These are phyloP conservation scores for Drosophila nr. perissopoda DNA, from an alignment of 2,888 invertebrate genomes.

Conservation along the genomic window DNA sequence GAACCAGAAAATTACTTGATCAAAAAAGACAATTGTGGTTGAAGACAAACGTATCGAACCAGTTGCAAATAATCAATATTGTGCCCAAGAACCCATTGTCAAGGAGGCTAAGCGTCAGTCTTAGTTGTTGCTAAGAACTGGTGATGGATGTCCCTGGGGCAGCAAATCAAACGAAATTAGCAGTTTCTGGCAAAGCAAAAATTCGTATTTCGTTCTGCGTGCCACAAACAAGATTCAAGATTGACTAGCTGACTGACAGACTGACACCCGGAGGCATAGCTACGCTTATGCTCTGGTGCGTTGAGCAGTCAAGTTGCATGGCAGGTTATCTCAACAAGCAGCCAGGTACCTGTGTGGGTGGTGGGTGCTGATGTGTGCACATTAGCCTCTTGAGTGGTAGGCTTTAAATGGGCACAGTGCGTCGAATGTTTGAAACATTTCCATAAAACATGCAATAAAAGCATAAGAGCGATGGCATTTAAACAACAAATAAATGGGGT, in stretches of 20 bases:
- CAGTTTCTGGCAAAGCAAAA: constrained; percentile 60
- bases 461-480: constrained; percentile 44
- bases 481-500: not conserved
- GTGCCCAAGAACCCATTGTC: constrained; percentile 28
- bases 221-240: constrained; percentile 58
- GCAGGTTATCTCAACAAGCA: constrained; percentile 1
- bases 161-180: constrained; percentile 74
- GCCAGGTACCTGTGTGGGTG: not conserved
- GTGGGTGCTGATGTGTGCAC: not conserved
- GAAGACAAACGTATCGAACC: constrained; percentile 13
- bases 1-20: constrained; percentile 11
- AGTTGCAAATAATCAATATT: constrained; percentile 70
- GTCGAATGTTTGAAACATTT: constrained; percentile 76
- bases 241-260: constrained; percentile 13
- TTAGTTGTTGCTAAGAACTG: constrained; percentile 25
- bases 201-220: constrained; percentile 43
- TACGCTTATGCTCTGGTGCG: constrained; percentile 53
- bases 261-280: constrained; percentile 13
- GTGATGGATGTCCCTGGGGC: constrained; percentile 74
- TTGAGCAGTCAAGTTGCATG: constrained; percentile 48
- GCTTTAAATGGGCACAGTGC: constrained; percentile 68
- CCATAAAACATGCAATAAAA: constrained; percentile 81
- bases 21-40: constrained; percentile 23
- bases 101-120: not conserved
- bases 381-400: constrained; percentile 42